Evolutionary conservation across 2,797 vertebrate genomes (phyloP), one percentile per base, ranked within the genome.

Genomic region (Epinephelus awoara): DNA sequence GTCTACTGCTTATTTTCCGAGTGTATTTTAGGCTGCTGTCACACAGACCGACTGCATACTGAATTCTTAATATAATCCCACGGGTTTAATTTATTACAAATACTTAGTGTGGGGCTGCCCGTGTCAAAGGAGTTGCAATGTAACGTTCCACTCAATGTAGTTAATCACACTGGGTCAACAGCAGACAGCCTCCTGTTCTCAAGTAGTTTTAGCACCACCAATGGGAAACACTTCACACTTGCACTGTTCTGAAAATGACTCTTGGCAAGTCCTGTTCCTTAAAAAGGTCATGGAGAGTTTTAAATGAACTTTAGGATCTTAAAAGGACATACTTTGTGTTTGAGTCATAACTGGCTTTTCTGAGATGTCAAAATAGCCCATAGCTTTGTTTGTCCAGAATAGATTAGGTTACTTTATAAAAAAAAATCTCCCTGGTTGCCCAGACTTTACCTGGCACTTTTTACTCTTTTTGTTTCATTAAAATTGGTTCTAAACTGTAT

Each of bases 181-280:
- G 74, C 2, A 55, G 72, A 29, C 75, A 59, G 70, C 59, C 64
- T 75, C 49, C 61, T 42, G 8, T 64, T 65, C 25, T 27, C 3
- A 17, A 79, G 87, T 59, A 42, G 80, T 77, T 86, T 72, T 81
- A 86, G 86, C 84, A 83, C 79, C 86, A 81, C 87, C 83, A 86
- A 81, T 81, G 74, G 86, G 81, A 79, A 83, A 65, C 75, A 40
- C 80, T 72, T 73, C 47, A 83, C 69, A 77, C 76, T 65, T 83
- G 73, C 85, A 80, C 71, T 70, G 2, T 25, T 67, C 61, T 83
- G 44, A 57, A 42, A 70, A 72, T 58, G 40, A 15, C 62, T 49
- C 10, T 6, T 68, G 69, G 58, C 23, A 11, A 46, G 66, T 57
- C 40, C 52, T 49, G 72, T 57, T 17, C 21, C 59, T 77, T 65